Conservation (phyloP, 1,140 invertebrate species). For the Microplitis mediator region DNA sequence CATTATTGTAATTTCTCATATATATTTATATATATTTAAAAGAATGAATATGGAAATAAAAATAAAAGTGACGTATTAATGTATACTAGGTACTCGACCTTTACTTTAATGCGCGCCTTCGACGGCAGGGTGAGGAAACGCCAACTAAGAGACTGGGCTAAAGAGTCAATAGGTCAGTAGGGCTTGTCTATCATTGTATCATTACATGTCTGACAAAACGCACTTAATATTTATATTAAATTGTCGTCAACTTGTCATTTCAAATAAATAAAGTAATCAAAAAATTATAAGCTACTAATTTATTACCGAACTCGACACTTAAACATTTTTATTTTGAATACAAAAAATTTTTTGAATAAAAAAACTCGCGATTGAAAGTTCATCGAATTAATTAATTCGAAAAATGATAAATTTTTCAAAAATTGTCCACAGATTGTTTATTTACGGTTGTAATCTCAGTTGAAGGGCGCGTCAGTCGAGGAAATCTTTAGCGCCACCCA, state of each 20-base stretch:
- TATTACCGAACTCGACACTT: too few species aligned
- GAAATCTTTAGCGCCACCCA: constrained; percentile 15
- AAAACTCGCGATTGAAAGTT: background rate
- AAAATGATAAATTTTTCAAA: background rate
- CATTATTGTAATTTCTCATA: background rate
- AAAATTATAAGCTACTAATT: too few species aligned
- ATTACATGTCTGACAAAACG: constrained; percentile 6
- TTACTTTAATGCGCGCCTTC: constrained; percentile 36
- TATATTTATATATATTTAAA: background rate
- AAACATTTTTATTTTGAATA: too few species aligned
- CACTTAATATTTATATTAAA: background rate
- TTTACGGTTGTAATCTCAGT: constrained; percentile 16
- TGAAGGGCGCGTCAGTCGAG: constrained; percentile 15
- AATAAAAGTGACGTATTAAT: constrained; percentile 4
- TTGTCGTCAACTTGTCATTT: too few species aligned
- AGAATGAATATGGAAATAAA: background rate
- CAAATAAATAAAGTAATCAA: too few species aligned
- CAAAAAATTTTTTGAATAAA: background rate
- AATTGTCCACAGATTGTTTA: background rate
- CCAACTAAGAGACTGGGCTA: constrained; percentile 41
- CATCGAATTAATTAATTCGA: background rate
- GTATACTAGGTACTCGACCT: constrained; percentile 39
- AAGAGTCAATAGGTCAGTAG: constrained; percentile 62
- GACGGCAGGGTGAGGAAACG: constrained; percentile 42
- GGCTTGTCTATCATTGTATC: constrained; percentile 48